A percentile compares a stretch with the other conserved stretches of the same genome.
Conservation (phyloP, 1,140 invertebrate species). For the Cydia strobilella region DNA sequence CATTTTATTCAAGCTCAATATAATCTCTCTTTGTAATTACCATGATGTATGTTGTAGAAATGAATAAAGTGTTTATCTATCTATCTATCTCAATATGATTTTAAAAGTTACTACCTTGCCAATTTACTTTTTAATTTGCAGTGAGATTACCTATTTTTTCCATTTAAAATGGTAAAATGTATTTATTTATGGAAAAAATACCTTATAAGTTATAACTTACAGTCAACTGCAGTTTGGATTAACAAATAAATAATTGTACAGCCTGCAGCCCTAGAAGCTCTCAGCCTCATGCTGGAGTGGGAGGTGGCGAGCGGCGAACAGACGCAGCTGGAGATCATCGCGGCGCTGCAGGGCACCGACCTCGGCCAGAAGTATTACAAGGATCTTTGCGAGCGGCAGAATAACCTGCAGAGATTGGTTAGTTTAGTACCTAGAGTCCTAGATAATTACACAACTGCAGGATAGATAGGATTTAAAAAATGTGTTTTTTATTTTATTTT, state of each 20-base stretch:
- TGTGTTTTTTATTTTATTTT: too few relatives aligned
- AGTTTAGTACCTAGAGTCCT: constrained; percentile 43
- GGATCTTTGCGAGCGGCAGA: constrained; percentile 87
- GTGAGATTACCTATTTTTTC: too few relatives aligned
- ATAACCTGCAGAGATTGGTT: constrained; percentile 89
- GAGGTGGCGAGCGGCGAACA: constrained; percentile 82
- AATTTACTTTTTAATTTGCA: too few relatives aligned
- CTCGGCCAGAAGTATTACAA: constrained; percentile 86
- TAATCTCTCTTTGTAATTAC: too few relatives aligned
- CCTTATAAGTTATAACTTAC: too few relatives aligned
- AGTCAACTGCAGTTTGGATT: background rate
- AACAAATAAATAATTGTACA: constrained; percentile 44
- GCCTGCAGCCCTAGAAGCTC: constrained; percentile 84
- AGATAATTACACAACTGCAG: too few relatives aligned
- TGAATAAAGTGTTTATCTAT: too few relatives aligned
- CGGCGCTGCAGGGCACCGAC: constrained; percentile 88
- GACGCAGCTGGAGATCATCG: constrained; percentile 88
- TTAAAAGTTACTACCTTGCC: too few relatives aligned
- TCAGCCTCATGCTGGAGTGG: constrained; percentile 92
- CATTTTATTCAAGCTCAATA: background rate
- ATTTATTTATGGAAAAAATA: too few relatives aligned
- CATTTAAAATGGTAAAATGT: too few relatives aligned
- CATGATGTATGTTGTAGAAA: too few relatives aligned
- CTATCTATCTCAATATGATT: background rate
- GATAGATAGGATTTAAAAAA: too few relatives aligned